Evolutionary conservation across 1,140 invertebrate genomes (phyloP), one percentile per base, ranked within the genome.

Genomic region (Drosophila albomicans): DNA sequence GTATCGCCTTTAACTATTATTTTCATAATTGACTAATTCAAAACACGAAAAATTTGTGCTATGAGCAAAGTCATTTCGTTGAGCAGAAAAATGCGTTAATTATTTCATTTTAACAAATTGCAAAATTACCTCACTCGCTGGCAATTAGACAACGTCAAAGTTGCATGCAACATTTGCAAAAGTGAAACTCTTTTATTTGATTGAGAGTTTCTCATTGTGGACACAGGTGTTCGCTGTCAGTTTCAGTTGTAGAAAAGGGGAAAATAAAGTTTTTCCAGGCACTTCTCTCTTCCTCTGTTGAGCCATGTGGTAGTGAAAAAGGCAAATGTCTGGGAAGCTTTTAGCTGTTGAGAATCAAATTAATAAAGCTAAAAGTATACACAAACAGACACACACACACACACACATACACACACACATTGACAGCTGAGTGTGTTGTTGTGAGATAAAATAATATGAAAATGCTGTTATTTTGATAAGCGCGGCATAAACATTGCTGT

Each of bases 381-480:
- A 56, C 41, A 65, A 30, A n/a, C 30, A 48, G n/a, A 56, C 49
- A 64, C 38, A 63, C 16, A 45, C 57, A 57, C 15, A 15, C n/a
- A n/a, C 3, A n/a, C 6, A n/a, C n/a, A n/a, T n/a, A 20, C 32
- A 20, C 16, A 15, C n/a, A n/a, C 3, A n/a, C 6, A 20, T 46
- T 16, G 25, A 30, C 48, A 38, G 35, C 35, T 8, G 35, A 10
- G 10, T 30, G 43, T 43, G 32, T 51, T 16, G 5, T 8, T 58
- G 41, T 25, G 35, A 56, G 57, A 74, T 54, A 72, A 57, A 62
- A 74, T 74, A 54, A 74, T 56, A 78, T 45, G 41, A 68, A 74
- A 74, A 5, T 48, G 45, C 11, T 75, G 62, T 58, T 75, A 75
- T 81, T 63, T 69, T 85, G 75, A 78, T 86, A 86, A 81, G 75